These are phyloP conservation scores for Oceanodroma tethys DNA, from an alignment of 2,113 vertebrate species.

Conservation along the genomic window DNA sequence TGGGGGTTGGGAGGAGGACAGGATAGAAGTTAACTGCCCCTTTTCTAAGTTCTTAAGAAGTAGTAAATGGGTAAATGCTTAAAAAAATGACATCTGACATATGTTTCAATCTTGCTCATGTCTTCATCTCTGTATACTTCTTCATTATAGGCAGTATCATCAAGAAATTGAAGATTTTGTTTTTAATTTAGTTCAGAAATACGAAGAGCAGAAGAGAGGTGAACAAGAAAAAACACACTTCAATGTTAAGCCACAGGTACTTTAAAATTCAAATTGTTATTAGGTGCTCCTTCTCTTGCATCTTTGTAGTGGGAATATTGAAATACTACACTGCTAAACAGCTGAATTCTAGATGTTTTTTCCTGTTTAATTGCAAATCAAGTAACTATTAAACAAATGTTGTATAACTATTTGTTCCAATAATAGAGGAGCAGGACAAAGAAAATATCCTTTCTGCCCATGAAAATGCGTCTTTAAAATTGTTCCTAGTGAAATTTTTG, in stretches of 20 bases:
- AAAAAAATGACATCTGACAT: not conserved
- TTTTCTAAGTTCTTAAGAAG: not conserved
- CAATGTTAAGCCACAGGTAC: constrained; percentile 90
- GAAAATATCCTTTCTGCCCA: not conserved
- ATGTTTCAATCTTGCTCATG: not conserved
- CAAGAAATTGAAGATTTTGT: constrained; percentile 96
- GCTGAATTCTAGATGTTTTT: not conserved
- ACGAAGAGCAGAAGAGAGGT: constrained; percentile 76
- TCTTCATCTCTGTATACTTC: not conserved
- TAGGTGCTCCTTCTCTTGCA: not conserved
- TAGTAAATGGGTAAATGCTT: not conserved
- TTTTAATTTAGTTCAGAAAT: constrained; percentile 83
- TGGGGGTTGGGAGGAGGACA: not conserved
- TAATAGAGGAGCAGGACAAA: not conserved
- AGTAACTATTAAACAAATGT: not conserved
- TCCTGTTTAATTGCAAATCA: not conserved
- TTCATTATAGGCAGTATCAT: constrained; percentile 82
- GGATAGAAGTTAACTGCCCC: not conserved
- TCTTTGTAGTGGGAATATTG: not conserved
- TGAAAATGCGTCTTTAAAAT: not conserved
- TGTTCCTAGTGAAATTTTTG: not conserved
- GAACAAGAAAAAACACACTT: constrained; percentile 75
- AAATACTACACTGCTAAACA: not conserved
- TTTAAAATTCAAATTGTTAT: not conserved
- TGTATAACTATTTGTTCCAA: not conserved